Conservation (phyloP, 2,888 invertebrate genomes). For the Cloeon dipterum region DNA sequence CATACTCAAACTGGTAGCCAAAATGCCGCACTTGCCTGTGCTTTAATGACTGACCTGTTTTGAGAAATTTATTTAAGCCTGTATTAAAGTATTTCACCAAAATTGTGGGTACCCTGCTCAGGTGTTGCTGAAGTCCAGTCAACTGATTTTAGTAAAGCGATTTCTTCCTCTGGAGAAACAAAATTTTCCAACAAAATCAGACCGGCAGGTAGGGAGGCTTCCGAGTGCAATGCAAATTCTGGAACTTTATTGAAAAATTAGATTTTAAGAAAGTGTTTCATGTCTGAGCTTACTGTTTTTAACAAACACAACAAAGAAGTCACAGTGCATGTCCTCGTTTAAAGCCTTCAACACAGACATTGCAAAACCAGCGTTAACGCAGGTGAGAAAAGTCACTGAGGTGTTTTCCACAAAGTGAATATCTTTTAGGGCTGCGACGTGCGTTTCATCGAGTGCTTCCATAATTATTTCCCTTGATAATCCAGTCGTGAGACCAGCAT, state of each 20-base stretch:
- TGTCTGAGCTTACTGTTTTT: not conserved
- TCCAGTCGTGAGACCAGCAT: slow-evolving; percentile 67
- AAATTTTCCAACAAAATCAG: slow-evolving; percentile 46
- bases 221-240: not conserved
- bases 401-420: slow-evolving; percentile 33
- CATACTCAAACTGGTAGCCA: slow-evolving; percentile 80
- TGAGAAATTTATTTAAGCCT: too few species aligned
- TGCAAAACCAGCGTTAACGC: slow-evolving; percentile 19
- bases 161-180: slow-evolving; percentile 44
- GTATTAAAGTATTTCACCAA: not conserved
- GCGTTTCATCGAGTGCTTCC: too few species aligned
- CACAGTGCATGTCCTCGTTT: not conserved
- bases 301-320: slow-evolving; percentile 7
- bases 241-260: not conserved
- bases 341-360: not conserved
- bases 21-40: slow-evolving; percentile 73
- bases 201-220: slow-evolving; percentile 31
- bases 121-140: slow-evolving; percentile 20
- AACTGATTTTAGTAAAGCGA: slow-evolving; percentile 29
- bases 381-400: slow-evolving; percentile 38
- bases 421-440: slow-evolving; percentile 31
- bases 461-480: slow-evolving; percentile 38
- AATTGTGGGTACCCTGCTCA: too few species aligned
- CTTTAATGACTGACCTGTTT: slow-evolving; percentile 28
- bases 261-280: not conserved